Evolutionary conservation across 1,140 invertebrate species (phyloP).

Genomic region (Triops cancriformis): DNA sequence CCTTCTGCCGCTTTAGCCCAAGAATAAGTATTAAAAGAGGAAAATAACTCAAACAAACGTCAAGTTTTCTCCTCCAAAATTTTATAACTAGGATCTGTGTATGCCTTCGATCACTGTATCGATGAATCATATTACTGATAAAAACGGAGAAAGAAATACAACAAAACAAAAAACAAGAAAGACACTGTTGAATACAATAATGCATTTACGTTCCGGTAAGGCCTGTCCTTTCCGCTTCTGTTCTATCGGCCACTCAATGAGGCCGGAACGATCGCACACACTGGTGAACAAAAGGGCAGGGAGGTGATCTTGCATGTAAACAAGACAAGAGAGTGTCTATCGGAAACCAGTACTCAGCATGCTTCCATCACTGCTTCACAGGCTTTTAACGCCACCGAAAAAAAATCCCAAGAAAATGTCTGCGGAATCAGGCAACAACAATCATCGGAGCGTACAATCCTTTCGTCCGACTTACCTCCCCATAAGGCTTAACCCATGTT

Average conservation of each 20-base stretch:
- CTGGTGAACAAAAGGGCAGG: neutral
- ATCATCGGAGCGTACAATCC: neutral
- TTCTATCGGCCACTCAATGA: neutral
- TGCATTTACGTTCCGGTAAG: neutral
- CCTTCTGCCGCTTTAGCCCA: too few species aligned
- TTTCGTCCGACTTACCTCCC: neutral
- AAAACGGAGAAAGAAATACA: too few species aligned
- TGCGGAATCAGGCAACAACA: neutral
- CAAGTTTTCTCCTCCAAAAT: too few species aligned
- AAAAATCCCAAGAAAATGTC: neutral
- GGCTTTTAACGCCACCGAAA: neutral
- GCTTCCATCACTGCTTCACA: slow-evolving; percentile 3
- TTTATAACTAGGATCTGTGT: too few species aligned
- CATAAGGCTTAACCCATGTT: neutral
- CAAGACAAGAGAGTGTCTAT: neutral
- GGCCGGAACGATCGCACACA: neutral
- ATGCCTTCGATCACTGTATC: too few species aligned
- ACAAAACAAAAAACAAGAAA: neutral
- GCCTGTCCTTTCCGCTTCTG: neutral
- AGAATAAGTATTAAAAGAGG: too few species aligned
- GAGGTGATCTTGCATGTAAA: neutral
- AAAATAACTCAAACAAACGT: too few species aligned
- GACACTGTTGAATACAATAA: neutral
- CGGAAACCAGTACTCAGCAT: neutral
- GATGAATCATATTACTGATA: too few species aligned